Base-by-base conservation (phyloP, 2,797 vertebrate species). In the Morus bassanus region DNA sequence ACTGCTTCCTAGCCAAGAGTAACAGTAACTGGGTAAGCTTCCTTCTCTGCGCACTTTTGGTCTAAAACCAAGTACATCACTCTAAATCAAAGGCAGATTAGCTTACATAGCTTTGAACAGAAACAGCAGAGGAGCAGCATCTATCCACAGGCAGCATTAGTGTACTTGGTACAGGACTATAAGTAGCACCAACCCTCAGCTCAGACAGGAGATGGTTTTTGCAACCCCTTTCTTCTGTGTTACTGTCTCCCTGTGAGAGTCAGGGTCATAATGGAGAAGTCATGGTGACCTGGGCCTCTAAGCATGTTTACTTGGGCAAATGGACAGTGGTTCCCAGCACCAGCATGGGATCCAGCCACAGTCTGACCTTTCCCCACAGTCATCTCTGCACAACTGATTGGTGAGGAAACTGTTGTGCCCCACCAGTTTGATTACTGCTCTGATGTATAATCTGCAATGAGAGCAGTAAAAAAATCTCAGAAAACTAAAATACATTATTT, bases 401-500 rank as follows among this genome's bases (percentile, higher is more conserved):
- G 12, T 60, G 51, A 87, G 24, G 10, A 63, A 77, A 69, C 18
- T 28, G 3, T 9, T 80, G 18, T 30, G 11, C 51, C 28, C 13
- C 33, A 53, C 13, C 9, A 46, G 24, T 43, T 50, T 79, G 43
- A 85, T 43, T 91, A 75, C 17, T 30, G 3, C 6, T 79, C 11
- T 46, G 35, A 89, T 56, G 35, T 43, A 46, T 60, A 64, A 56
- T 57, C n/a, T 72, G 16, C 33, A 91, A 43, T 4, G 89, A 65
- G 4, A 68, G 6, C 45, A 41, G 23, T 30, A 53, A 72, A 61
- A 68, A 84, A 41, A 0, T 0, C 0, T 1, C 3, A 13, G 11
- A 59, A 63, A 8, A 17, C 6, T 48, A 23, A 73, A 83, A 46
- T 30, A 35, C 1, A 3, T 68, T 72, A 41, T 88, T 78, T 77